Evolutionary conservation across 2,888 invertebrate species (phyloP).

Genomic region (Meandrusa payeni): DNA sequence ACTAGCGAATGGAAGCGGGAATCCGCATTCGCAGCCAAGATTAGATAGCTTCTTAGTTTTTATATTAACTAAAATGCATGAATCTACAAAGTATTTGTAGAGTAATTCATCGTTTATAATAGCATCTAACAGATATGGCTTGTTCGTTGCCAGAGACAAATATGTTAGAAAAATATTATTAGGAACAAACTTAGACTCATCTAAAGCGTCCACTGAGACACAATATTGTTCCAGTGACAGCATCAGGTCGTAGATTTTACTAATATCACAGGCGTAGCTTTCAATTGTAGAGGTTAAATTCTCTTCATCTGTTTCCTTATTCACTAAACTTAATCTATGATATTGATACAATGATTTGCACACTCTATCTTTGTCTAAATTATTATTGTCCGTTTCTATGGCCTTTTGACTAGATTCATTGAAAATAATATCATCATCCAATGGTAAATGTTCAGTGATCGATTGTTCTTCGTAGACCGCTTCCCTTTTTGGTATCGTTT

Average conservation of each 20-base stretch:
- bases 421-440: constrained; percentile 60
- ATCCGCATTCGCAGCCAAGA: constrained; percentile 81
- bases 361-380: constrained; percentile 49
- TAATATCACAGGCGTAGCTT: constrained; percentile 71
- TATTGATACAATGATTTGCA: constrained; percentile 68
- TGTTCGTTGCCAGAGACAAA: constrained; percentile 48
- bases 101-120: constrained; percentile 62
- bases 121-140: constrained; percentile 45
- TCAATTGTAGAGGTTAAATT: constrained; percentile 69
- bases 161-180: constrained; percentile 68
- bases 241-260: constrained; percentile 60
- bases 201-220: constrained; percentile 52
- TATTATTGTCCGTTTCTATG: constrained; percentile 61
- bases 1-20: constrained; percentile 76
- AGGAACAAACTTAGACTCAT: constrained; percentile 64
- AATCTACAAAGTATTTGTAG: constrained; percentile 77
- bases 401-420: constrained; percentile 72
- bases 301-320: constrained; percentile 58
- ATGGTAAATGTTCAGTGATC: constrained; percentile 34
- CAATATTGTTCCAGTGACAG: constrained; percentile 67
- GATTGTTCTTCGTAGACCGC: constrained; percentile 39
- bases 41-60: constrained; percentile 59
- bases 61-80: constrained; percentile 79
- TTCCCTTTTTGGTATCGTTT: constrained; percentile 41
- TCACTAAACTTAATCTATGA: constrained; percentile 67